phyloP scores from a whole-genome alignment of 2,797 vertebrate genomes.

The Brachymystax lenok region DNA sequence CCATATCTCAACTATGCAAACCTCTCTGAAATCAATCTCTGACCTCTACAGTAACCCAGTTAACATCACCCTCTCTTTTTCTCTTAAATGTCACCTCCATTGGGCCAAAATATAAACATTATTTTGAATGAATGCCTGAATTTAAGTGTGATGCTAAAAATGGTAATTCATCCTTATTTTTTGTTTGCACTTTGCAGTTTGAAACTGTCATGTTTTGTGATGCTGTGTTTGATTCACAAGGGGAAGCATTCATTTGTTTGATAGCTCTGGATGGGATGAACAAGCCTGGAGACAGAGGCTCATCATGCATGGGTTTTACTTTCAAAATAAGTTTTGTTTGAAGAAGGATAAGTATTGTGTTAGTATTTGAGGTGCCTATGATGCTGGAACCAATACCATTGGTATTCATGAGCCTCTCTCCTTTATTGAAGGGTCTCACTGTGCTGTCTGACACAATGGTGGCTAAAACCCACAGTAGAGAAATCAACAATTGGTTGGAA shows the following conservation, averaged over 20 bases:
- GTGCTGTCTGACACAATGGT: slow-evolving; percentile 16
- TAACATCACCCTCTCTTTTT: slow-evolving; percentile 24
- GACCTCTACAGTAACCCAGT: not conserved
- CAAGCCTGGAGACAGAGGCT: slow-evolving; percentile 26
- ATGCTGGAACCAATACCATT: slow-evolving; percentile 19
- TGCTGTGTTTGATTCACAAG: slow-evolving; percentile 1
- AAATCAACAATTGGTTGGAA: not conserved
- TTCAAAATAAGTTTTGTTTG: slow-evolving; percentile 30
- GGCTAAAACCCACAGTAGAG: slow-evolving; percentile 30
- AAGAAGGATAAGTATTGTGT: slow-evolving; percentile 11
- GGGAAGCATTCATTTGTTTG: slow-evolving; percentile 52
- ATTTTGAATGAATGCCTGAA: not conserved
- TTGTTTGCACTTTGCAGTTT: slow-evolving; percentile 15
- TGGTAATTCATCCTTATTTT: slow-evolving; percentile 33
- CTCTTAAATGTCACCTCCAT: slow-evolving; percentile 22
- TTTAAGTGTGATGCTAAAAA: slow-evolving; percentile 12
- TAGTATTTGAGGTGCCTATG: slow-evolving; percentile 28
- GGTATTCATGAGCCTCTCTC: slow-evolving; percentile 28
- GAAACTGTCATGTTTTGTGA: not conserved
- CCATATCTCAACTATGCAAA: not conserved
- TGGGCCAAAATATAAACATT: slow-evolving; percentile 32
- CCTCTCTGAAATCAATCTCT: not conserved
- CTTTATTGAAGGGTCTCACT: slow-evolving; percentile 23
- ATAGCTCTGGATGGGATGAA: slow-evolving; percentile 41
- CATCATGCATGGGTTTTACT: slow-evolving; percentile 19